Base-by-base conservation (phyloP, 2,888 invertebrate species). In the Parochlus steinenii region DNA sequence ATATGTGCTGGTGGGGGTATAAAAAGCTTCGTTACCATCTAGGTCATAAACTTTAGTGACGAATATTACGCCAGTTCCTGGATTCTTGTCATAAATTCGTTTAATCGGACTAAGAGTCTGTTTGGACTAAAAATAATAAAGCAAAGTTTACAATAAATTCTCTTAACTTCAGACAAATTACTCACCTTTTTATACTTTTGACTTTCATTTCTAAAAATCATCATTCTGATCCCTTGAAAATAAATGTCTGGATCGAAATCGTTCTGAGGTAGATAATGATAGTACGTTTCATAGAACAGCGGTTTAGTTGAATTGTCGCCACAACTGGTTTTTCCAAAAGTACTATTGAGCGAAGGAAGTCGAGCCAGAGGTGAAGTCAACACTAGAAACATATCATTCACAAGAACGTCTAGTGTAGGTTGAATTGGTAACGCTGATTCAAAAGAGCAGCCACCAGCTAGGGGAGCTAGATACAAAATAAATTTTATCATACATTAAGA, bases 41-140 rank as follows among this genome's bases (percentile, higher is more conserved):
- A 12, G 7, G 8, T n/a, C 18, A 12, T 11, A 12, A 5, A 36
- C 18, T 2, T 24, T 8, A 11, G 29, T 24, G 17, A 30, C 30
- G n/a, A 36, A 10, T 5, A 36, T 36, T 2, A 36, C 7, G n/a
- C 24, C 36, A 20, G 27, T 23, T 4, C 30, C 36, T 7, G 29
- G 30, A 11, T 24, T 5, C 8, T 23, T 30, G 11, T 36, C 36
- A 23, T 30, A 36, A 7, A 22, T 22, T 11, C 12, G 20, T 6
- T 7, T 5, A n/a, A 20, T 7, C 4, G 20, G 20, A 3, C 22
- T 22, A 6, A 14, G n/a, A n/a, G 14, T 19, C 23, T 19, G 20
- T 11, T 19, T 31, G 6, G 31, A n/a, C 25, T 25, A 5, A 6
- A 25, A 25, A n/a, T 7, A 7, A 7, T 25, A 7, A 5, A 25